A percentile compares a stretch with the other conserved stretches of the same genome.
These are phyloP conservation scores for Gastrophryne carolinensis DNA, from an alignment of 2,797 vertebrate species.

Conservation along the genomic window DNA sequence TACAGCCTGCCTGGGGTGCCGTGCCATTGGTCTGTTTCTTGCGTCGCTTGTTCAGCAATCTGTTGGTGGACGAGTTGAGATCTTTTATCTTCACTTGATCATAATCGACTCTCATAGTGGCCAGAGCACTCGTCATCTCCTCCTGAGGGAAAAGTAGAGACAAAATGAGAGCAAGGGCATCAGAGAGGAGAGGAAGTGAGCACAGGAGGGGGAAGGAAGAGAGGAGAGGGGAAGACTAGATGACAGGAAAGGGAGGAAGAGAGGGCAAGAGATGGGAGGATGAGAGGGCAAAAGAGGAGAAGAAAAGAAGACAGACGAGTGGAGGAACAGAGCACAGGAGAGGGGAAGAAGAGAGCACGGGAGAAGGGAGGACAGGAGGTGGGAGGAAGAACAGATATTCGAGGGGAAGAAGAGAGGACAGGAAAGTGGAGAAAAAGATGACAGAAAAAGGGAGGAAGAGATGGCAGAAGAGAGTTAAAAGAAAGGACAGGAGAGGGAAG, in stretches of 20 bases:
- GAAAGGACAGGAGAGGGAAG: neutral
- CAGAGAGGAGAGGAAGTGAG: neutral
- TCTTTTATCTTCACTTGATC: constrained; percentile 98
- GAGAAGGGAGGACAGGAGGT: neutral
- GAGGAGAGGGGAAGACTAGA: neutral
- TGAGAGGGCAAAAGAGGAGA: neutral
- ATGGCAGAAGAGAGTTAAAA: too few relatives aligned
- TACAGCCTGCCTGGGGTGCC: constrained; percentile 78
- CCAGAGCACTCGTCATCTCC: constrained; percentile 95
- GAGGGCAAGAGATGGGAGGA: neutral
- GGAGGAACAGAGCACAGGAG: neutral
- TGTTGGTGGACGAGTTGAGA: constrained; percentile 92
- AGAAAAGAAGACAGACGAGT: too few relatives aligned
- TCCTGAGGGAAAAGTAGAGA: constrained; percentile 74
- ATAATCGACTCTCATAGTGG: constrained; percentile 97
- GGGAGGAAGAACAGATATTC: too few relatives aligned
- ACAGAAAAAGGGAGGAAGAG: too few relatives aligned
- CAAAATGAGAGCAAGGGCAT: neutral
- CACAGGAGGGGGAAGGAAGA: neutral
- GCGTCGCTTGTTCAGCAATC: constrained; percentile 92
- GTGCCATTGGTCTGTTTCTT: constrained; percentile 86
- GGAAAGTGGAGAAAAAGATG: neutral
- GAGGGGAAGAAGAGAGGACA: neutral
- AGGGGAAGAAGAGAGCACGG: neutral
- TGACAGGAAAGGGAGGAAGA: neutral